Base-by-base conservation (phyloP, 92 coral and sea anemone species). In the Epizoanthus fatuus region DNA sequence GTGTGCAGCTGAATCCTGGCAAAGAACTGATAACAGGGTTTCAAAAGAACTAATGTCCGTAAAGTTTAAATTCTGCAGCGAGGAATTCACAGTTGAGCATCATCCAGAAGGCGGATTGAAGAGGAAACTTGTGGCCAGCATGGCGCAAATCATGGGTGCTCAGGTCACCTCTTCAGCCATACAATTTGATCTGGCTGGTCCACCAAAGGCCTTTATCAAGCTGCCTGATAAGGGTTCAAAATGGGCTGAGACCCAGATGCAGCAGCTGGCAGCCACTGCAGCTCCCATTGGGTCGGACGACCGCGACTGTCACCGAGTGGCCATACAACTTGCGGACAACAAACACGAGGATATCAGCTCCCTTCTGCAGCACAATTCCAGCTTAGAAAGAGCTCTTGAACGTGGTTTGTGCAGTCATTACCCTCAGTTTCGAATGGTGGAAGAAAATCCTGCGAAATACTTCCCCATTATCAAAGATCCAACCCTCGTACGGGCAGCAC, bases 401-500 rank as follows among this genome's bases (percentile, higher is more conserved):
- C 40, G 68, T 63, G 40, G 38, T 32, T 37, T 63, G 14, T 20
- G 68, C 40, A 25, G 12, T 37, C 38, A 8, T 15, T 63, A 63
- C 40, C 68, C 68, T 20, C 68, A 63, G 68, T 63, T 63, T 37
- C 25, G 35, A 63, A 63, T 63, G 68, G 35, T 63, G 40, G 68
- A 63, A 13, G 40, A 63, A 63, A 63, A 63, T 63, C 68, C 68
- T 20, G 39, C 68, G 37, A 63, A 63, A 19, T 63, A 63, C 68
- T 63, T 63, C 68, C 68, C 39, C 40, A 63, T 63, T 63, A 32
- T 63, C n/a, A 63, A 63, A 63, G 68, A 63, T 22, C 68, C 68
- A 37, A 63, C 69, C 29, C 5, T 63, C 35, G 69, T 63, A 25
- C 38, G 69, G 35, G 69, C 40, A 32, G 69, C 69, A 37, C 69